These are phyloP conservation scores for Lepidostoma basale DNA, from an alignment of 1,140 invertebrate genomes.

Conservation along the genomic window DNA sequence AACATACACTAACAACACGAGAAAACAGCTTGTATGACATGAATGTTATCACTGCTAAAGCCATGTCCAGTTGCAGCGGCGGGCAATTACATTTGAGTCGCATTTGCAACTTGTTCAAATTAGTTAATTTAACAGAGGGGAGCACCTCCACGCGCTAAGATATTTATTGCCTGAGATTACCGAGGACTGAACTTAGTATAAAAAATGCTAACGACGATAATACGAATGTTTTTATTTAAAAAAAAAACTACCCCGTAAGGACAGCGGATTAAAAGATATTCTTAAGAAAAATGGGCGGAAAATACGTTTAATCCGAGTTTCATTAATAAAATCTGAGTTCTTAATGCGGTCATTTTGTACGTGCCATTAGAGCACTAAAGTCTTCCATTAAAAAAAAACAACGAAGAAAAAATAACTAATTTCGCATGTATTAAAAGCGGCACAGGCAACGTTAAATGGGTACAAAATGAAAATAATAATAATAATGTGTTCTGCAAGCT, in stretches of 20 bases:
- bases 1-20: constrained; percentile 2
- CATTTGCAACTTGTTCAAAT: constrained; percentile 33
- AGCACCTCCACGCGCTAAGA: background rate
- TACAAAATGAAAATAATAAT: too few relatives aligned
- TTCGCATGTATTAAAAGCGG: too few relatives aligned
- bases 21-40: background rate
- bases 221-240: constrained; percentile 10
- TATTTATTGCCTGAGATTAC: constrained; percentile 28
- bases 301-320: constrained; percentile 3
- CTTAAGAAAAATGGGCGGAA: constrained; percentile 11
- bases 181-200: background rate
- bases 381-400: too few relatives aligned
- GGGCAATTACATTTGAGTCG: constrained; percentile 22
- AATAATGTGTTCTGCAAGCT: too few relatives aligned
- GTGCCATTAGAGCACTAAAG: too few relatives aligned
- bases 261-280: constrained; percentile 20
- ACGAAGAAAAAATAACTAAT: too few relatives aligned
- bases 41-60: background rate
- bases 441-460: too few relatives aligned
- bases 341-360: background rate
- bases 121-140: constrained; percentile 31
- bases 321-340: constrained; percentile 2
- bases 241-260: constrained; percentile 13
- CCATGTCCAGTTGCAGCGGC: background rate
- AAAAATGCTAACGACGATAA: constrained; percentile 22